phyloP scores from a whole-genome alignment of 2,888 invertebrate species.

The Drosophila antonietae region DNA sequence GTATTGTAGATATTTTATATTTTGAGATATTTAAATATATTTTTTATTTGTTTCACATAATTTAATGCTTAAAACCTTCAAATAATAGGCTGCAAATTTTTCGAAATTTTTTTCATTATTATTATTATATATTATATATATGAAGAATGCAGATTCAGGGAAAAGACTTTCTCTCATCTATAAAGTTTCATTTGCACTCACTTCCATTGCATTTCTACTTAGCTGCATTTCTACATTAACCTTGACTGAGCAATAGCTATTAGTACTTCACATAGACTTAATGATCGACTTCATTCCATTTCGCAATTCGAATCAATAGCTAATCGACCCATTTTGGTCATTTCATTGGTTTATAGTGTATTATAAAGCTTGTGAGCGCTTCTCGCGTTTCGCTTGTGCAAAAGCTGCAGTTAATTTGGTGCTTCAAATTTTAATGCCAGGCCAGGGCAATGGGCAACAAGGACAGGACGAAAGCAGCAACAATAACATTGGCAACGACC shows the following conservation, averaged over 20 bases:
- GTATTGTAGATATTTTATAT: too few species aligned
- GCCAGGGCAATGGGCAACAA: conserved; percentile 52
- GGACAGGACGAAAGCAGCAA: conserved; percentile 35
- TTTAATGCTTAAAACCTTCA: neutral
- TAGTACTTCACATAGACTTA: too few species aligned
- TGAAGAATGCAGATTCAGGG: too few species aligned
- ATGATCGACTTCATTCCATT: neutral
- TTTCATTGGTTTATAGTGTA: conserved; percentile 52
- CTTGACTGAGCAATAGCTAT: neutral
- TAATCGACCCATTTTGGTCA: conserved; percentile 13
- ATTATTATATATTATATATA: too few species aligned
- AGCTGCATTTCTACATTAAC: neutral
- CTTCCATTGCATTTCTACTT: neutral
- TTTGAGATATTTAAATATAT: neutral
- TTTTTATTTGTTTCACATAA: neutral
- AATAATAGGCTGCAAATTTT: too few species aligned
- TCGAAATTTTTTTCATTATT: too few species aligned
- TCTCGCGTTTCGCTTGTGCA: conserved; percentile 69
- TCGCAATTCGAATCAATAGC: conserved; percentile 4
- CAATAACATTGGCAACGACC: conserved; percentile 59
- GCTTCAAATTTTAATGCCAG: conserved; percentile 76
- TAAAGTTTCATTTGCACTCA: neutral
- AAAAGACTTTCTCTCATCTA: neutral
- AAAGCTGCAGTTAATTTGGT: conserved; percentile 81
- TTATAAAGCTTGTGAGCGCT: conserved; percentile 60